Conservation (phyloP, 2,113 vertebrate species). For the Hymenochirus boettgeri region DNA sequence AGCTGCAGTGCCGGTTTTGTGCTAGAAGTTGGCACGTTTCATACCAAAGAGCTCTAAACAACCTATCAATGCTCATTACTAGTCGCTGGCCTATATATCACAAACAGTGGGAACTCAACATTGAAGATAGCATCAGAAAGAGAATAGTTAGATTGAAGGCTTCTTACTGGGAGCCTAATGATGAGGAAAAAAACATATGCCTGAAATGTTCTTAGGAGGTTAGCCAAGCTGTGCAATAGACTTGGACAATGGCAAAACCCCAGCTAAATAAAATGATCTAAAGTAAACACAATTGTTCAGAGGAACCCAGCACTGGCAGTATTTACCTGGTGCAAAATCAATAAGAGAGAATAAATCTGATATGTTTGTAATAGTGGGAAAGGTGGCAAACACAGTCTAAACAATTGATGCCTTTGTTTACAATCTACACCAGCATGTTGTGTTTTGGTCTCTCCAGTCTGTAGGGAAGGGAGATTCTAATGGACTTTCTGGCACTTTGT, state of each 20-base stretch:
- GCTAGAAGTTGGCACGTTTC: conserved; percentile 20
- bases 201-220: conserved; percentile 31
- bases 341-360: conserved; percentile 36
- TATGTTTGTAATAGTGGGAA: conserved; percentile 27
- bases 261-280: conserved; percentile 27
- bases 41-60: conserved; percentile 15
- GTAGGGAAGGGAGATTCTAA: neutral
- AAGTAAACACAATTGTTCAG: conserved; percentile 21
- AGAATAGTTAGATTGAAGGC: conserved; percentile 8
- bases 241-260: conserved; percentile 30
- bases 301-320: conserved; percentile 18
- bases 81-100: conserved; percentile 33
- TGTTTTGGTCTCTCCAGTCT: neutral
- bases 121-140: conserved; percentile 18
- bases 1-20: conserved; percentile 4
- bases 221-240: conserved; percentile 27
- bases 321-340: conserved; percentile 36
- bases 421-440: conserved; percentile 5
- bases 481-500: neutral
- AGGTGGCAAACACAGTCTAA: conserved; percentile 26
- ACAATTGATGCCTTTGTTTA: conserved; percentile 28
- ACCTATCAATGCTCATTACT: conserved; percentile 37
- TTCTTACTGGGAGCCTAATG: conserved; percentile 38
- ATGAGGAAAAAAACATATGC: conserved; percentile 38
- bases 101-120: conserved; percentile 28